Evolutionary conservation across 2,888 invertebrate species (phyloP).

Genomic region (Chloroclystis v-ata): DNA sequence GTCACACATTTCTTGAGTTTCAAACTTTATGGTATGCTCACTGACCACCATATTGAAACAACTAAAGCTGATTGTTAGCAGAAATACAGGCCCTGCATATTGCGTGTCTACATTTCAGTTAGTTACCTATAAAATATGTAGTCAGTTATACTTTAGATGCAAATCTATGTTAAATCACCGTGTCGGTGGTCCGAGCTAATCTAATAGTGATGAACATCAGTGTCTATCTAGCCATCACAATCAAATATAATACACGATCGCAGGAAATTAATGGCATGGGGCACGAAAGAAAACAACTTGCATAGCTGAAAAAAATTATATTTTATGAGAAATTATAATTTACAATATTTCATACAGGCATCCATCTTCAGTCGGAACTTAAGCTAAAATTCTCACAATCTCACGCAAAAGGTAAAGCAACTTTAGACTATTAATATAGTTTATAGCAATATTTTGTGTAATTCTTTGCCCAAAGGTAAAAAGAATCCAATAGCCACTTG

Average conservation of each 20-base stretch:
- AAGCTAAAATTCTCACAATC: constrained; percentile 79
- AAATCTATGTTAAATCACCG: constrained; percentile 19
- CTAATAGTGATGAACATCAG: constrained; percentile 10
- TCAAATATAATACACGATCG: constrained; percentile 20
- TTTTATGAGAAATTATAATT: constrained; percentile 80
- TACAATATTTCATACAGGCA: constrained; percentile 80
- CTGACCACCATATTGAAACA: constrained; percentile 14
- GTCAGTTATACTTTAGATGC: constrained; percentile 23
- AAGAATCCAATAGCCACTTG: constrained; percentile 63
- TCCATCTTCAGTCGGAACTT: constrained; percentile 79
- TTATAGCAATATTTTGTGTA: constrained; percentile 74
- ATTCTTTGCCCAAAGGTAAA: constrained; percentile 63
- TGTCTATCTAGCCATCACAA: constrained; percentile 8
- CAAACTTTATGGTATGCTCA: constrained; percentile 19
- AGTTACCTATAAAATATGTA: constrained; percentile 1
- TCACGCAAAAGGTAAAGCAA: constrained; percentile 80
- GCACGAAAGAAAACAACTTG: constrained; percentile 57
- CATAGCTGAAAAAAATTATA: constrained; percentile 79
- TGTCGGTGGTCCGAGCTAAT: constrained; percentile 6
- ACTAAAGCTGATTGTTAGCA: background rate
- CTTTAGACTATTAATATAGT: constrained; percentile 78
- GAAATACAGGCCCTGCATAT: constrained; percentile 8
- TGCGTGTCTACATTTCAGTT: constrained; percentile 6
- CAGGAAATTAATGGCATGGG: constrained; percentile 4
- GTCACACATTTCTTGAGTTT: constrained; percentile 9